Evolutionary conservation across 2,113 vertebrate species (phyloP).

Genomic region (Mus spicilegus): DNA sequence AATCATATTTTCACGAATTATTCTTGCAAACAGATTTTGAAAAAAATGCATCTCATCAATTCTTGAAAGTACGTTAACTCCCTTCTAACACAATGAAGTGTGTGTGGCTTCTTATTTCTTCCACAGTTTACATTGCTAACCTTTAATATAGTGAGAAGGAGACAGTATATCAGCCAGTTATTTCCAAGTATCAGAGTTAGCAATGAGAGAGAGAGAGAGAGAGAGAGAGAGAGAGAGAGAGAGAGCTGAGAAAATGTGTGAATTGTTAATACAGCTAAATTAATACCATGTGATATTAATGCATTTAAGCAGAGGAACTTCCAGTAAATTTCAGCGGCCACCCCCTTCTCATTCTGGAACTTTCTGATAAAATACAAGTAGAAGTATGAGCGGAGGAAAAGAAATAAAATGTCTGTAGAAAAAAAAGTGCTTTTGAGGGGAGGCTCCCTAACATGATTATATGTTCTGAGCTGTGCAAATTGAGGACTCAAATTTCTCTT

Average conservation of each 20-base stretch:
- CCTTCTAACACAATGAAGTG: constrained; percentile 2
- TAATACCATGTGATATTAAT: neutral
- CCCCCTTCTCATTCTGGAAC: neutral
- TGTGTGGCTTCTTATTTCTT: neutral
- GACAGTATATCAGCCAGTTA: neutral
- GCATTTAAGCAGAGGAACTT: neutral
- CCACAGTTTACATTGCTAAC: constrained; percentile 11
- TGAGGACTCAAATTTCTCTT: constrained; percentile 42
- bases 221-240: neutral
- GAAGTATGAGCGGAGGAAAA: neutral
- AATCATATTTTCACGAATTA: constrained; percentile 26
- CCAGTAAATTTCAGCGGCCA: neutral
- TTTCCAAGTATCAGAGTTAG: constrained; percentile 46
- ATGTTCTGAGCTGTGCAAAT: neutral
- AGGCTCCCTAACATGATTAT: neutral
- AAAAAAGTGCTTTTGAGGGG: neutral
- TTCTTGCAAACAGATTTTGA: constrained; percentile 6
- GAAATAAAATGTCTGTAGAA: neutral
- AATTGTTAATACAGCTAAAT: neutral
- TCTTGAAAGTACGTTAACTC: neutral
- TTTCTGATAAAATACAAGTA: constrained; percentile 52
- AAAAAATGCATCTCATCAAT: neutral
- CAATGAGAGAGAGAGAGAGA: neutral
- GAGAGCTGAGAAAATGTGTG: neutral
- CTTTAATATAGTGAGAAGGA: constrained; percentile 30